Evolutionary conservation across 2,797 vertebrate species (phyloP).

Genomic region (Mus caroli): DNA sequence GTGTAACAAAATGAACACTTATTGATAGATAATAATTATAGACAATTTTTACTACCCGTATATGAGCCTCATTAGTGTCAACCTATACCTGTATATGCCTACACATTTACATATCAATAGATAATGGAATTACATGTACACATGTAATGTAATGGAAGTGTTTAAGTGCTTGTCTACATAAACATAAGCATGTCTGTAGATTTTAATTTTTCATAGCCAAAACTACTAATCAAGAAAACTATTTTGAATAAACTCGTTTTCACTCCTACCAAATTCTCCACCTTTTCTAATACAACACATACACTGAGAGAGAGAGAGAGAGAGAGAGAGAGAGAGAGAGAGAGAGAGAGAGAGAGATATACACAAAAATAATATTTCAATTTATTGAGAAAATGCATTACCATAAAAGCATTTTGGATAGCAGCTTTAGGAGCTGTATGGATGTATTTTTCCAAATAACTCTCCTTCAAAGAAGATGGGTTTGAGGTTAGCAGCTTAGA

Average conservation of each 20-base stretch:
- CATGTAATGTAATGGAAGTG: not conserved
- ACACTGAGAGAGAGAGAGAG: not conserved
- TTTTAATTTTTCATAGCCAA: not conserved
- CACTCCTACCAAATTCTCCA: not conserved
- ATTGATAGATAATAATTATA: not conserved
- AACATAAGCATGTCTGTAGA: not conserved
- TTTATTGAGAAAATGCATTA: slow-evolving; percentile 25
- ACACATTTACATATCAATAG: not conserved
- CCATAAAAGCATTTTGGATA: not conserved
- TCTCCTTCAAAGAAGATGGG: not conserved
- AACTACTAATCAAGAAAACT: not conserved
- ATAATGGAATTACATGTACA: not conserved
- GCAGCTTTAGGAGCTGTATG: not conserved
- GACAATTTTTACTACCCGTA: not conserved
- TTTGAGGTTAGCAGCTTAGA: slow-evolving; percentile 7
- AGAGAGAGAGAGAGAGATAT: too few relatives aligned
- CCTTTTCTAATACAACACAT: not conserved
- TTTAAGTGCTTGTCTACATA: not conserved
- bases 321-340: not conserved
- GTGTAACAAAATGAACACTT: not conserved
- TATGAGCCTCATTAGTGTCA: not conserved
- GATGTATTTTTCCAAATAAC: slow-evolving; percentile 12
- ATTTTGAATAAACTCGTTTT: not conserved
- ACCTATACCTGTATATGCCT: not conserved
- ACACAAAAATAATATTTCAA: not conserved